Conservation (phyloP, 2,797 vertebrate genomes). For the Sitta carolinensis region DNA sequence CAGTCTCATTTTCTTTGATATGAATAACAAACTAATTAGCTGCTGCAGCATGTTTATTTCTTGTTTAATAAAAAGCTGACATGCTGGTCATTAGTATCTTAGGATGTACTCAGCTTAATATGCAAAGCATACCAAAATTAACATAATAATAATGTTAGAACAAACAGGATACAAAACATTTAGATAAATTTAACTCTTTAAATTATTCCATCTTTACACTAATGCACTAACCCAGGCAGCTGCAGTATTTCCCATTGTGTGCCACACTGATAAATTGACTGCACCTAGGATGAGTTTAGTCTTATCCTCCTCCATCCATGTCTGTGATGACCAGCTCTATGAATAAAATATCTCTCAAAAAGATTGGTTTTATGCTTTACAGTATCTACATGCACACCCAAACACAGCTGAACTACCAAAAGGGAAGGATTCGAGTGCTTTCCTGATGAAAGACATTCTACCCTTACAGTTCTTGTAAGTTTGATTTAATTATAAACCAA, state of each 20-base stretch:
- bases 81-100: conserved; percentile 69
- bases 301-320: neutral
- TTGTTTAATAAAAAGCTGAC: conserved; percentile 77
- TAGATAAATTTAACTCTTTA: conserved; percentile 74
- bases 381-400: neutral
- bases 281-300: conserved; percentile 6
- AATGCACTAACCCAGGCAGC: conserved; percentile 43
- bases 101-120: conserved; percentile 65
- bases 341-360: neutral
- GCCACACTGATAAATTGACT: conserved; percentile 40
- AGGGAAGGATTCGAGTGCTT: neutral
- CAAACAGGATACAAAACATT: conserved; percentile 71
- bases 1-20: conserved; percentile 49
- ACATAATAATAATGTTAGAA: conserved; percentile 74
- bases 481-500: neutral
- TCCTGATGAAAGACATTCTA: neutral
- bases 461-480: neutral
- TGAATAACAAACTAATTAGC: conserved; percentile 74
- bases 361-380: neutral
- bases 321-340: neutral
- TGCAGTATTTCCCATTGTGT: conserved; percentile 50
- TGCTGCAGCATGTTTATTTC: conserved; percentile 71
- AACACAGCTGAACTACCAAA: neutral
- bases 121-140: conserved; percentile 75
- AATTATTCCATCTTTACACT: conserved; percentile 67